These are phyloP conservation scores for Phlogophora meticulosa DNA, from an alignment of 2,888 invertebrate species.

Conservation along the genomic window DNA sequence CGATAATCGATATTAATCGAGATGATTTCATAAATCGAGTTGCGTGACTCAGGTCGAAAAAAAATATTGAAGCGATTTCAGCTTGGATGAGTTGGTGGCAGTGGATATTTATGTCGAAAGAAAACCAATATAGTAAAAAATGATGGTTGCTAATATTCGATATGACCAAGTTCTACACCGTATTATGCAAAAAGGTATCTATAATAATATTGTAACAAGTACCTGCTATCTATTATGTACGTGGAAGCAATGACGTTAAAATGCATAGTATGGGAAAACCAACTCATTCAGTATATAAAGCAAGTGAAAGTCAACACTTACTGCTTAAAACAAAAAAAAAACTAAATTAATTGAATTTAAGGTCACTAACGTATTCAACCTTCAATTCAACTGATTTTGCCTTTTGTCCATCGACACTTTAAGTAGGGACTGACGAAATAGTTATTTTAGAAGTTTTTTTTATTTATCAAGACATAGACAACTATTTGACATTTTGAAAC, in stretches of 20 bases:
- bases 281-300: slow-evolving; percentile 21
- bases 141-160: too few relatives aligned
- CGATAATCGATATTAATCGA: slow-evolving; percentile 51
- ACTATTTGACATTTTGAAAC: slow-evolving; percentile 61
- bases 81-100: not conserved
- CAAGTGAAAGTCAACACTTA: slow-evolving; percentile 59
- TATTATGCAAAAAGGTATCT: too few relatives aligned
- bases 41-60: slow-evolving; percentile 29
- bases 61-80: slow-evolving; percentile 10
- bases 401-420: slow-evolving; percentile 39
- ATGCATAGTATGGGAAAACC: slow-evolving; percentile 32
- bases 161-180: too few relatives aligned
- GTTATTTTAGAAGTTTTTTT: slow-evolving; percentile 46
- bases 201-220: not conserved
- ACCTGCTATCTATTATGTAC: slow-evolving; percentile 1
- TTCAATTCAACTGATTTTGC: slow-evolving; percentile 44
- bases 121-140: not conserved
- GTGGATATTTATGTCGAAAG: not conserved
- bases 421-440: slow-evolving; percentile 50
- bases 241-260: slow-evolving; percentile 35
- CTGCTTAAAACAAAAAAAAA: slow-evolving; percentile 47
- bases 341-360: slow-evolving; percentile 49
- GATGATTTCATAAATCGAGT: slow-evolving; percentile 45
- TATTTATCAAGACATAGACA: slow-evolving; percentile 26
- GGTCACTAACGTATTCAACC: slow-evolving; percentile 45